Evolutionary conservation across 2,113 vertebrate species (phyloP).

Genomic region (Noturus placidus): DNA sequence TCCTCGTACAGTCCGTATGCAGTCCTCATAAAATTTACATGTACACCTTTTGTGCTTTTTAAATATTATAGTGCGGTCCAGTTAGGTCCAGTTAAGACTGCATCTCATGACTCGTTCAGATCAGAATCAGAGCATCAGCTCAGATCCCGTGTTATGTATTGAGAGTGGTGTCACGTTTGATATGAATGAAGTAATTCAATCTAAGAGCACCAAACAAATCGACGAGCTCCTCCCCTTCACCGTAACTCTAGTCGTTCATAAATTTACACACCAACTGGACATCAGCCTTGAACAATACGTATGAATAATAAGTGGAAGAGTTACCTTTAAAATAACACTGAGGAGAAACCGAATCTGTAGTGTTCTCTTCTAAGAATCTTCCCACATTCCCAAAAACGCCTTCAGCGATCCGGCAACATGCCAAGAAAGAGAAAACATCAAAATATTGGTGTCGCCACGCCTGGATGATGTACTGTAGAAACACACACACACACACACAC

Average conservation of each 20-base stretch:
- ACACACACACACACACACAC: constrained; percentile 13
- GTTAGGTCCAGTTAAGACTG: neutral
- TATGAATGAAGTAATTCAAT: constrained; percentile 1
- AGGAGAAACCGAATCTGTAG: neutral
- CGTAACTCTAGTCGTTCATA: constrained; percentile 1
- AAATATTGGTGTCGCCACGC: constrained; percentile 39
- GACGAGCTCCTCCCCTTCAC: neutral
- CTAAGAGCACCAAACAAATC: neutral
- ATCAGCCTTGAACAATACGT: neutral
- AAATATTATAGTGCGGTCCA: neutral
- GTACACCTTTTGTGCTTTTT: neutral
- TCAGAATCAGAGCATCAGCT: neutral
- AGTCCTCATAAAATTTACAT: neutral
- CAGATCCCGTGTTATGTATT: neutral
- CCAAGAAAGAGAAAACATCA: neutral
- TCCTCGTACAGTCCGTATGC: neutral
- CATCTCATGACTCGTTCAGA: neutral
- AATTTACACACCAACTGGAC: neutral
- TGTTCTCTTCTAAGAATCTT: neutral
- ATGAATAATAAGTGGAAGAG: neutral
- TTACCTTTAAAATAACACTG: neutral
- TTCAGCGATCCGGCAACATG: neutral
- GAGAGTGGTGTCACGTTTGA: neutral
- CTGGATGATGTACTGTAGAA: constrained; percentile 31
- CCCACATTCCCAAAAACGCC: neutral